Conservation (phyloP, 2,797 vertebrate species). For the Sebastes oblongus region DNA sequence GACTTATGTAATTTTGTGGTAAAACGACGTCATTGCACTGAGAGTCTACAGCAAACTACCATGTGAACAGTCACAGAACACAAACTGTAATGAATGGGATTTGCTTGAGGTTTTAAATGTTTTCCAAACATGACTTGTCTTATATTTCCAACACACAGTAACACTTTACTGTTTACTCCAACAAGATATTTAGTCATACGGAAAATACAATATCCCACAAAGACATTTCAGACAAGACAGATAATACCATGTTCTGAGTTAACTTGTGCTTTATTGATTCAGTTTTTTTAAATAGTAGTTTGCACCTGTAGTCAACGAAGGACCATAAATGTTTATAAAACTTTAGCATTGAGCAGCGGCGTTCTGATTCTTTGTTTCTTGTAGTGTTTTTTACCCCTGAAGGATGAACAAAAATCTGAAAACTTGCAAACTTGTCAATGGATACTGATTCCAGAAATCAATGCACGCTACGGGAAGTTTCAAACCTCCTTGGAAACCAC, state of each 20-base stretch:
- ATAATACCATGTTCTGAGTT: neutral
- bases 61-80: neutral
- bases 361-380: neutral
- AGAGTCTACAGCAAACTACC: neutral
- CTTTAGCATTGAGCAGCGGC: neutral
- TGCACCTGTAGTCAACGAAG: neutral
- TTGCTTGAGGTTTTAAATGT: neutral
- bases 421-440: neutral
- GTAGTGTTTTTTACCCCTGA: neutral
- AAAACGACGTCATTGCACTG: neutral
- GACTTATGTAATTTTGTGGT: neutral
- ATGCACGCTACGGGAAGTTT: neutral
- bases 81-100: neutral
- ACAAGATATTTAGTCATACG: neutral
- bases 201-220: neutral
- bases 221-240: neutral
- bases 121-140: neutral
- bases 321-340: neutral
- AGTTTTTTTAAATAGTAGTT: neutral
- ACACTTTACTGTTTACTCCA: neutral
- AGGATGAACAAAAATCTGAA: neutral
- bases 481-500: neutral
- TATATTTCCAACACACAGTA: neutral
- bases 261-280: neutral
- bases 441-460: neutral